Evolutionary conservation across 2,113 vertebrate species (phyloP).

Genomic region (Callipepla californica): DNA sequence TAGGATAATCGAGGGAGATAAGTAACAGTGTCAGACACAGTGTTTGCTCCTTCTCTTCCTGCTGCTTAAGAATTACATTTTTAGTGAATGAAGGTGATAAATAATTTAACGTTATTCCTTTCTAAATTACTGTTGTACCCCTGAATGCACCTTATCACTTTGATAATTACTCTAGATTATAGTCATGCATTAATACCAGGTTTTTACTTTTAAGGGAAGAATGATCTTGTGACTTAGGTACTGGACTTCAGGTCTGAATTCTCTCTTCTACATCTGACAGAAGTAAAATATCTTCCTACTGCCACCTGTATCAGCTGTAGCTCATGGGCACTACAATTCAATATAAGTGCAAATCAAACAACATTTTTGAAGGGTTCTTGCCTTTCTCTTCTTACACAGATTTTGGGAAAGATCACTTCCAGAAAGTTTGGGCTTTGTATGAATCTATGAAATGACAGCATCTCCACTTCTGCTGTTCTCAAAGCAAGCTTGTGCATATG

Average conservation of each 20-base stretch:
- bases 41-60: neutral
- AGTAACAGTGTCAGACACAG: neutral
- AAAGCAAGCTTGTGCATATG: neutral
- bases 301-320: neutral
- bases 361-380: neutral
- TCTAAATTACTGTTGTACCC: neutral
- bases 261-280: neutral
- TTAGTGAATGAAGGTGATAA: neutral
- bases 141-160: neutral
- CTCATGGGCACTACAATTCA: neutral
- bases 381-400: neutral
- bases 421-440: neutral
- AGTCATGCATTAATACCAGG: neutral
- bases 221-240: neutral
- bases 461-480: neutral
- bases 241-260: neutral
- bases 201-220: neutral
- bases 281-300: neutral
- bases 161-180: neutral
- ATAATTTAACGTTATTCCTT: neutral
- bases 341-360: neutral
- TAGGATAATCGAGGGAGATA: slow-evolving; percentile 6
- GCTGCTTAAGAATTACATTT: neutral
- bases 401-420: neutral
- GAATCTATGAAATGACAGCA: neutral